These are phyloP conservation scores for Scaptomyza caliginosa DNA, from an alignment of 2,888 invertebrate species.

Conservation along the genomic window DNA sequence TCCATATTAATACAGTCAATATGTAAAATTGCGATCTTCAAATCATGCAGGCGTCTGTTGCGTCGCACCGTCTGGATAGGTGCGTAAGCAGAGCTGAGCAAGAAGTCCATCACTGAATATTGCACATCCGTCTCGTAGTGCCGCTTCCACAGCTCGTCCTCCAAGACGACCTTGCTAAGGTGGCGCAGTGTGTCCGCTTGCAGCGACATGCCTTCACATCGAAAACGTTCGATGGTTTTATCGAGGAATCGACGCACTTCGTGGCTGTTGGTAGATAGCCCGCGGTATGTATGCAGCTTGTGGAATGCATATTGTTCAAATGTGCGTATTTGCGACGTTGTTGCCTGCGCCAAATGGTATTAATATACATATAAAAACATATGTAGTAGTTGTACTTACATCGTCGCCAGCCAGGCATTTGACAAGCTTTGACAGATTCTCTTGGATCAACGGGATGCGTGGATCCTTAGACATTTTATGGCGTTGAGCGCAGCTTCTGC, in stretches of 20 bases:
- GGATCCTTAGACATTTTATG: constrained; percentile 33
- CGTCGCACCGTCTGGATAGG: constrained; percentile 78
- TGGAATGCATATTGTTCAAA: constrained; percentile 82
- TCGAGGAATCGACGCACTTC: constrained; percentile 84
- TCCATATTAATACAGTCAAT: background rate
- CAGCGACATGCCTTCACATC: constrained; percentile 84
- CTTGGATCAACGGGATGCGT: constrained; percentile 3
- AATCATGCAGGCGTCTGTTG: constrained; percentile 51
- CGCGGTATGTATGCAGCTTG: constrained; percentile 84
- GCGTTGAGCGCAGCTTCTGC: background rate
- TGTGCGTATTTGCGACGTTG: constrained; percentile 82
- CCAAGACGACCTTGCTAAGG: constrained; percentile 77
- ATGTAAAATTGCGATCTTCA: background rate
- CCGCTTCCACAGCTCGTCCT: constrained; percentile 71
- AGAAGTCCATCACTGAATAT: constrained; percentile 85
- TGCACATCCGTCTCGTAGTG: constrained; percentile 84
- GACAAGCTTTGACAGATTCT: constrained; percentile 20
- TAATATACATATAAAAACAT: background rate
- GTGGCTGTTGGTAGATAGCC: constrained; percentile 84
- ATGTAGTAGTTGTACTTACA: constrained; percentile 12
- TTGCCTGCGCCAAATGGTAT: constrained; percentile 66
- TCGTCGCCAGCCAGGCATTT: constrained; percentile 11
- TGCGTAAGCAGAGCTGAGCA: constrained; percentile 83
- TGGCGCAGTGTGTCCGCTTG: constrained; percentile 83
- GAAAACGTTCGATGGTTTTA: constrained; percentile 84